Base-by-base conservation (phyloP, 2,113 vertebrate species). In the Xenopus borealis region DNA sequence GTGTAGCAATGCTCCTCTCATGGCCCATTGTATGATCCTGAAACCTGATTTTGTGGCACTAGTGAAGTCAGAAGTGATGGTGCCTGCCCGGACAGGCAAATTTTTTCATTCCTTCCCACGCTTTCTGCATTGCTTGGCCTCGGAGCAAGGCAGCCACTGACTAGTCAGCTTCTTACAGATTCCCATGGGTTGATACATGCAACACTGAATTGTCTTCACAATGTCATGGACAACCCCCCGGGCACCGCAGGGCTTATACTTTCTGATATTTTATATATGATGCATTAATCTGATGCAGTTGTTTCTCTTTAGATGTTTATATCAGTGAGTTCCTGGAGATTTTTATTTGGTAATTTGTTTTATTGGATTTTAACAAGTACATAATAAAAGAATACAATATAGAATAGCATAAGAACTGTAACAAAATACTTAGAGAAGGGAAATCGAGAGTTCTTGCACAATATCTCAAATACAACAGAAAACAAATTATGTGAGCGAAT, bases 51-150 rank as follows among this genome's bases (percentile, higher is more conserved):
- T 30, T 68, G 11, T 69, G 44, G 53, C 53, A 30, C 12, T 58
- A 40, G 30, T 58, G 18, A 66, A 66, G 50, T 62, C 66, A 75
- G 20, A 52, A 27, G 45, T 40, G 61, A 75, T 53, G 66, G 17
- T 62, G 66, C 72, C 33, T 75, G 72, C 68, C 72, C 44, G 66
- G 66, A 75, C 72, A 75, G n/a, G 72, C 52, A 16, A 47, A 44
- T 30, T 13, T 44, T 75, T 66, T 62, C 23, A 62, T 18, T 52
- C 55, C 72, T 74, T 69, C 73, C 73, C 66, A 76, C 73, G 47
- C 73, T 69, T 69, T 69, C 66, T 46, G 44, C 52, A 30, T 53
- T 55, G 50, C 59, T 69, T 40, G 69, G 66, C 57, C 57, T 63
- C 19, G 47, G 18, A 74, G 64, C 19, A n/a, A 62, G 66, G n/a